A percentile compares a stretch with the other conserved stretches of the same genome.
These are phyloP conservation scores for Corydoras maculifer DNA, from an alignment of 2,113 vertebrate genomes.

Conservation along the genomic window DNA sequence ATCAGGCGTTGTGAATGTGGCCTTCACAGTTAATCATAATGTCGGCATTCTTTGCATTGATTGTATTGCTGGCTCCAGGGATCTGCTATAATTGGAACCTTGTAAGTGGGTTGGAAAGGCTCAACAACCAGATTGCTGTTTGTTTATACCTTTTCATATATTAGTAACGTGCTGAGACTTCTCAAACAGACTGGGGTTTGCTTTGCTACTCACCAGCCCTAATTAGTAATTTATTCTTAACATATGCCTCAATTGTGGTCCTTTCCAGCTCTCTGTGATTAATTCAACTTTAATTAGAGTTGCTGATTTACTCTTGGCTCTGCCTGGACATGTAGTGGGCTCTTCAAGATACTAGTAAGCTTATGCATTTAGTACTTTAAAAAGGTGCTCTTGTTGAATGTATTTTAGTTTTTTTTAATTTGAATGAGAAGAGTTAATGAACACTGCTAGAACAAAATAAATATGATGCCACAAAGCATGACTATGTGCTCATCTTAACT, in stretches of 20 bases:
- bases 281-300: conserved; percentile 73
- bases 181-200: conserved; percentile 69
- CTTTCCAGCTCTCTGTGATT: conserved; percentile 72
- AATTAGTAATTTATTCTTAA: conserved; percentile 78
- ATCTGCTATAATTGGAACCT: conserved; percentile 78
- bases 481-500: too few species aligned
- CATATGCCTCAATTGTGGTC: conserved; percentile 73
- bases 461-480: too few species aligned
- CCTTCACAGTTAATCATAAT: conserved; percentile 72
- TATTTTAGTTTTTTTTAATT: too few species aligned
- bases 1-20: conserved; percentile 60
- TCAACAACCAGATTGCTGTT: conserved; percentile 79
- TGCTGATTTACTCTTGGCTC: conserved; percentile 59
- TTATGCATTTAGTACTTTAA: conserved; percentile 27
- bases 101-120: conserved; percentile 77
- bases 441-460: too few species aligned
- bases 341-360: conserved; percentile 48
- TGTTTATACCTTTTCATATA: conserved; percentile 80
- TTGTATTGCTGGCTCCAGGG: conserved; percentile 73
- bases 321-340: conserved; percentile 50
- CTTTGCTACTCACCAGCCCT: conserved; percentile 62
- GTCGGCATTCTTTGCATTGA: conserved; percentile 67
- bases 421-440: too few species aligned
- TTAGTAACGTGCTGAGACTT: conserved; percentile 73
- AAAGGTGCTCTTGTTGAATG: conserved; percentile 46